Base-by-base conservation (phyloP, 2,888 invertebrate genomes). In the Eustalomyia histrio region DNA sequence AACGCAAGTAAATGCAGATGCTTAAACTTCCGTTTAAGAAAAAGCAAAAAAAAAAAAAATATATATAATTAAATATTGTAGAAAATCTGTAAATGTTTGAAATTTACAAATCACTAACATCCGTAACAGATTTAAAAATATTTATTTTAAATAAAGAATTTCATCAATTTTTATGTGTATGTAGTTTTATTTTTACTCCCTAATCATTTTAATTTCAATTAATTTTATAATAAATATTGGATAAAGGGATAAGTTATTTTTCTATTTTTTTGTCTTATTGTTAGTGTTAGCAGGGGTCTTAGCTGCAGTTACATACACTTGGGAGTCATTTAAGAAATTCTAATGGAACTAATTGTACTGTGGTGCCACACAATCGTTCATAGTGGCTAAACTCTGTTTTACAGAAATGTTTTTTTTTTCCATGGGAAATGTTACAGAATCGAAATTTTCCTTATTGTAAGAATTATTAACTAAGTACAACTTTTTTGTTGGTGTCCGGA, bases 71-170 rank as follows among this genome's bases (percentile, higher is more conserved):
- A 39, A 39, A n/a, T 47, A 47, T 47, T 47, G n/a, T 47, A n/a
- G 16, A 55, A 68, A 67, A 69, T 64, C 67, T 67, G 61, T 78
- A 71, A 74, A 65, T 78, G 81, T 81, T 81, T 81, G 78, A 81
- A 81, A 81, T 74, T 61, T 35, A 81, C 78, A 69, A 67, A 75
- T 78, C 81, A 81, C 75, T 74, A 71, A 81, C 78, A 81, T 81
- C 81, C 81, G 81, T 71, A 81, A 81, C 78, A 81, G 74, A 78
- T 81, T 81, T 75, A 57, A 53, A 75, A 73, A 74, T 80, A 80
- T 80, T 76, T 74, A 80, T 78, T 78, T 76, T 76, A 53, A 21
- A 64, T 58, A 14, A 76, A 73, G 57, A 80, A 80, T 76, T 76
- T 72, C 52, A 80, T 80, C 43, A 72, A 68, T 61, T 50, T 50